Base-by-base conservation (phyloP, 2,888 invertebrate species). In the Ophioninae sp. region DNA sequence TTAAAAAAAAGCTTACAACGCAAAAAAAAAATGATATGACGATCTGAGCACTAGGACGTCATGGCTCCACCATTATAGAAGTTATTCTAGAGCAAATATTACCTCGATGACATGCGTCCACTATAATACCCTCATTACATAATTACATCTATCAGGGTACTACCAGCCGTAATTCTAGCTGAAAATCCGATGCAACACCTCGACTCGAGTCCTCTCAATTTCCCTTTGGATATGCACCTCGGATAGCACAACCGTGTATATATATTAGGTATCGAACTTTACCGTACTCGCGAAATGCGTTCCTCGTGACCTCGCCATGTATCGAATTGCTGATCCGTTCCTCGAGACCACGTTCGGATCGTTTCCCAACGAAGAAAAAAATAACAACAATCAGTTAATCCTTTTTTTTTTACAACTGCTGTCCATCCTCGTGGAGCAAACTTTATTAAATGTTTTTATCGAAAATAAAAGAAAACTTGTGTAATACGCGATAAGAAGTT, bases 91-190 rank as follows among this genome's bases (percentile, higher is more conserved):
- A 81, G 72, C 39, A 17, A 37, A 51, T 77, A 67, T 73, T 73
- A 71, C 72, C 41, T 74, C 6, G 51, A 30, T 59, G 63, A 65
- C 72, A 80, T 64, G 61, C 80, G 74, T 61, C 41, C 80, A 39
- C 58, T 44, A 22, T 75, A 37, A 72, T 75, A 83, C 39, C 73
- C 76, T 69, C 77, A 69, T 81, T 83, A 81, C 81, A 83, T 81
- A 81, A 80, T 77, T 75, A 68, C 73, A 75, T 64, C 20, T 22
- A 79, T 23, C 79, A 59, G 75, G 79, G 79, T 82, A 79, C 65
- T 75, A 73, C 39, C 41, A 58, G 59, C 23, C 63, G 82, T 82
- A 82, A 82, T 64, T 82, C 82, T 72, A 82, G 64, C 78, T 78
- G 59, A 17, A 75, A 71, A 81, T 23, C 41, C 74, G 56, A 63